A percentile compares a stretch with the other conserved stretches of the same genome.
Conservation (phyloP, 2,888 invertebrate genomes). For the Coremacera marginata region DNA sequence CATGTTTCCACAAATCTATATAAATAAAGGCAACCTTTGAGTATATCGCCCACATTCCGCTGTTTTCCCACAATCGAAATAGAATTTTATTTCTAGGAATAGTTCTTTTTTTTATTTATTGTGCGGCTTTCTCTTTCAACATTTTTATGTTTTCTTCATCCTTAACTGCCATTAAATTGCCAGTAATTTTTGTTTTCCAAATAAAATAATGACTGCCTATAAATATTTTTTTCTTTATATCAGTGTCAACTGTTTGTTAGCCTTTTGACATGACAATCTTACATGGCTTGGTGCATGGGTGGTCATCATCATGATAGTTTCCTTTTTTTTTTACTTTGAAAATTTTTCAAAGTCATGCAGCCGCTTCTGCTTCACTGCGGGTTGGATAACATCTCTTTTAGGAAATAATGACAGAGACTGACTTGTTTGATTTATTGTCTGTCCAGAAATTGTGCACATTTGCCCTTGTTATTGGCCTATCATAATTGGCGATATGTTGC, state of each 20-base stretch:
- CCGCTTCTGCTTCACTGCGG: not conserved
- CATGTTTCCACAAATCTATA: no score
- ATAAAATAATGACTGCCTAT: not conserved
- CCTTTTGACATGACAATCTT: not conserved
- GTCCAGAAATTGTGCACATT: no score
- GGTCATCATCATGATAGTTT: not conserved
- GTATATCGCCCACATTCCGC: no score
- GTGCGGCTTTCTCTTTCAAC: not conserved
- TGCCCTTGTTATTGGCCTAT: no score
- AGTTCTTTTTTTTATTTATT: not conserved
- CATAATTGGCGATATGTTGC: no score
- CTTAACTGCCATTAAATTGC: not conserved
- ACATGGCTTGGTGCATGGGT: not conserved
- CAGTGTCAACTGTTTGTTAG: not conserved
- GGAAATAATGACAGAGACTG: no score
- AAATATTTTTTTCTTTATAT: not conserved
- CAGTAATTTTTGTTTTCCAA: constrained; percentile 9
- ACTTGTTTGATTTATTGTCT: no score
- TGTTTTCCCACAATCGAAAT: no score
- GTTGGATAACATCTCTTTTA: no score
- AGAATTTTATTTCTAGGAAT: no score
- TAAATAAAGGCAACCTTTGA: no score
- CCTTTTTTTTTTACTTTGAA: not conserved
- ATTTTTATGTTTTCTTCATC: not conserved
- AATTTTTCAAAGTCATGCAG: not conserved